Evolutionary conservation across 2,888 invertebrate genomes (phyloP), one percentile per base, ranked within the genome.

Genomic region (Coleophora deauratella): DNA sequence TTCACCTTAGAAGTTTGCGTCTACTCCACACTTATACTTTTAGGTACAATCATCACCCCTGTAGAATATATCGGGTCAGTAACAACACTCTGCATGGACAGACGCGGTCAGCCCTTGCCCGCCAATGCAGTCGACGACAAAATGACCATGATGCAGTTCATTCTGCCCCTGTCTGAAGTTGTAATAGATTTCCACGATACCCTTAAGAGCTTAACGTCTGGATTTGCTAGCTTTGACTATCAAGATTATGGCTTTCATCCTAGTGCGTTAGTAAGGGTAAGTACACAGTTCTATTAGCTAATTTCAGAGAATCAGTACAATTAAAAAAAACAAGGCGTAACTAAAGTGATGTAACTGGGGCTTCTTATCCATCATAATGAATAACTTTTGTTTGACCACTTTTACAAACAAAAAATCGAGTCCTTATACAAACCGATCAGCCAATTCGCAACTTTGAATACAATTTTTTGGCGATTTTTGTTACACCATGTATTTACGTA

Each of bases 181-280:
- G 92, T 99, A 10, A 79, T 97, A 8, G 98, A 99, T 73, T 99
- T 99, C 72, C 97, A 97, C 65, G 98, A 99, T 66, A 88, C 89
- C 3, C 80, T 98, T 2, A 99, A 99, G 75, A 92, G 94, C 10
- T 59, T 95, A 12, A 93, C 95, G 2, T 97, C 97, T 0, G 99
- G 99, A 27, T 99, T 96, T 80, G 99, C 97, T 1, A 95, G 95
- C 67, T 97, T 97, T 66, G 96, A 96, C 73, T 97, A 97, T 64
- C 96, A 97, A 72, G 93, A 96, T 65, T 76, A 90, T 59, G 98
- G 95, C 1, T 99, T 93, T 72, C 89, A 93, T 62, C 66, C 69
- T 47, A 91, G 97, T 46, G 84, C 91, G 44, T 84, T 99, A 57
- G 91, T 93, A 0, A 95, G 94, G 73, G 92, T 96, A 72, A 81